Percentiles rank a stretch among this genome's conserved stretches.
These are phyloP conservation scores for Spermophilus dauricus DNA, from an alignment of 2,113 vertebrate species.

Conservation along the genomic window DNA sequence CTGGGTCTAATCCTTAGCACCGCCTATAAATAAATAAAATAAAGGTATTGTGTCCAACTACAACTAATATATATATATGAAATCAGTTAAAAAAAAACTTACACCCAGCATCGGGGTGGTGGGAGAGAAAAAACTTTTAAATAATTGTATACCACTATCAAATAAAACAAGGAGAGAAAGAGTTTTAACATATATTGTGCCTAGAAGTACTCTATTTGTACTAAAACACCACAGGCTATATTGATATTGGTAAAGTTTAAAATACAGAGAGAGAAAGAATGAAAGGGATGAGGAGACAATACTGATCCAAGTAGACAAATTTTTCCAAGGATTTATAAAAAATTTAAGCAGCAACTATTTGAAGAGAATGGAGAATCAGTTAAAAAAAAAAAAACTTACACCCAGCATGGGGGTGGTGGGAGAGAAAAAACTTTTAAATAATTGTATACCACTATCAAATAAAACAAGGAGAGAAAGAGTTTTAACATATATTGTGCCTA, in stretches of 20 bases:
- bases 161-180: constrained; percentile 16
- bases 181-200: neutral
- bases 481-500: too few relatives aligned
- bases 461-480: too few relatives aligned
- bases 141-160: neutral
- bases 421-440: too few relatives aligned
- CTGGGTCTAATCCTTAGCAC: too few relatives aligned
- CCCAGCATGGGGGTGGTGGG: too few relatives aligned
- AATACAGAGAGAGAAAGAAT: neutral
- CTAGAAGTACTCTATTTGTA: neutral
- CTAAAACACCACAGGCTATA: neutral
- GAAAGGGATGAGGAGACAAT: neutral
- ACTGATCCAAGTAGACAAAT: neutral
- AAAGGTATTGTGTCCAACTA: too few relatives aligned
- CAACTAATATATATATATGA: neutral
- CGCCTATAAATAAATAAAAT: too few relatives aligned
- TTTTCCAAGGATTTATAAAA: neutral
- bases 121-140: neutral
- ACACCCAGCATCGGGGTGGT: neutral
- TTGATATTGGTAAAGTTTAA: neutral
- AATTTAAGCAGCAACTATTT: neutral
- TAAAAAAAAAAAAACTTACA: too few relatives aligned
- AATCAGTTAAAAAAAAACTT: neutral
- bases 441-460: too few relatives aligned
- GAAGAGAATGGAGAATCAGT: too few relatives aligned